Percentiles rank a stretch among this genome's conserved stretches.
These are phyloP conservation scores for Melanotaenia trifasciata DNA, from an alignment of 2,797 vertebrate genomes.

Conservation along the genomic window DNA sequence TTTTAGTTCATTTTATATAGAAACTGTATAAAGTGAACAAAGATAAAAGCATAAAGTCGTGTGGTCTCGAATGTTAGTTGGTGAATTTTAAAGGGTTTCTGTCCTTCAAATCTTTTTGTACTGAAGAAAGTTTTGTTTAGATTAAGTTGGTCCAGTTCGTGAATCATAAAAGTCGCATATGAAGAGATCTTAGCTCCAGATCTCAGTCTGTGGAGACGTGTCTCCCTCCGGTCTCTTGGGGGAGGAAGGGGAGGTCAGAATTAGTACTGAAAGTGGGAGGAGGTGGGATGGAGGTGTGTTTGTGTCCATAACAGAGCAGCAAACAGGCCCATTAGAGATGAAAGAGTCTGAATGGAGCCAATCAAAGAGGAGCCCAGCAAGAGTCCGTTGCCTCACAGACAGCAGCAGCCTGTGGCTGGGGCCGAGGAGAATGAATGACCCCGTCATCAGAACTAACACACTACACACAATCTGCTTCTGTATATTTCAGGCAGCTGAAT, in stretches of 20 bases:
- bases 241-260: background rate
- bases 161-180: slow-evolving; percentile 8
- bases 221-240: slow-evolving; percentile 19
- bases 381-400: slow-evolving; percentile 71
- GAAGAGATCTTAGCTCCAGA: slow-evolving; percentile 15
- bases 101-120: no score
- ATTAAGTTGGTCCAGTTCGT: background rate
- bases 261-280: background rate
- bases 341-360: slow-evolving; percentile 81
- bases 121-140: background rate
- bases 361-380: slow-evolving; percentile 76
- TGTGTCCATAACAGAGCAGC: slow-evolving; percentile 84
- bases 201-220: slow-evolving; percentile 29
- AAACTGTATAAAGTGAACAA: no score
- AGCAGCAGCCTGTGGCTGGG: slow-evolving; percentile 55
- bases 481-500: background rate
- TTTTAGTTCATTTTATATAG: no score
- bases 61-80: no score
- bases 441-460: slow-evolving; percentile 11
- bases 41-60: no score
- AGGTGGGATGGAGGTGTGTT: slow-evolving; percentile 51
- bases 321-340: slow-evolving; percentile 87
- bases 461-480: background rate
- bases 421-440: slow-evolving; percentile 15
- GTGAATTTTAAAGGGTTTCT: no score